Conservation (phyloP, 2,888 invertebrate species). For the Drosophila subsilvestris region DNA sequence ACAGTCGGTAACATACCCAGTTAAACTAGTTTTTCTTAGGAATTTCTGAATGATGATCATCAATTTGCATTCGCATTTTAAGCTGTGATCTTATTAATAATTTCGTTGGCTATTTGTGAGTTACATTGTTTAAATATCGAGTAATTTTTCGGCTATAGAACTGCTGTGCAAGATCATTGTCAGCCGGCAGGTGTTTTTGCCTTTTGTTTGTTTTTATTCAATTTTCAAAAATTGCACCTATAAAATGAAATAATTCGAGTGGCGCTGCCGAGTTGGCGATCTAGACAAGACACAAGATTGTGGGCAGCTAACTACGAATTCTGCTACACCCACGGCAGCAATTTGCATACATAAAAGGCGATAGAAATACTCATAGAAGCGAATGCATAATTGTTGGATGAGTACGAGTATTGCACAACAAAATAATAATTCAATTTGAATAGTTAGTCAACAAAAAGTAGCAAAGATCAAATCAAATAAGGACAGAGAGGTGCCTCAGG, state of each 20-base stretch:
- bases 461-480: constrained; percentile 24
- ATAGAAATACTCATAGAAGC: constrained; percentile 42
- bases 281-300: constrained; percentile 4
- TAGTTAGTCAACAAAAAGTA: background rate
- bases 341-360: constrained; percentile 65
- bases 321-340: constrained; percentile 38
- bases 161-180: constrained; percentile 4
- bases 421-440: constrained; percentile 28
- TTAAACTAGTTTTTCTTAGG: background rate
- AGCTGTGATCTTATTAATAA: constrained; percentile 39
- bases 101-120: constrained; percentile 25
- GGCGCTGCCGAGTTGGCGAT: constrained; percentile 1
- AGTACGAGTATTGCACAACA: constrained; percentile 1
- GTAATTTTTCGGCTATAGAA: constrained; percentile 3
- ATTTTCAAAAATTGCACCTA: constrained; percentile 30
- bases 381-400: constrained; percentile 51
- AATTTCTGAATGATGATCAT: background rate
- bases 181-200: constrained; percentile 19
- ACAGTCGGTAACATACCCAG: background rate
- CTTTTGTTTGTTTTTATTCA: constrained; percentile 32
- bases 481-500: background rate
- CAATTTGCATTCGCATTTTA: constrained; percentile 21
- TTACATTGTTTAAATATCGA: constrained; percentile 22
- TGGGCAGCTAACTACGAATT: constrained; percentile 40
- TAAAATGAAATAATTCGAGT: constrained; percentile 27